phyloP scores from a whole-genome alignment of 2,797 vertebrate genomes.

The Valencia hispanica region DNA sequence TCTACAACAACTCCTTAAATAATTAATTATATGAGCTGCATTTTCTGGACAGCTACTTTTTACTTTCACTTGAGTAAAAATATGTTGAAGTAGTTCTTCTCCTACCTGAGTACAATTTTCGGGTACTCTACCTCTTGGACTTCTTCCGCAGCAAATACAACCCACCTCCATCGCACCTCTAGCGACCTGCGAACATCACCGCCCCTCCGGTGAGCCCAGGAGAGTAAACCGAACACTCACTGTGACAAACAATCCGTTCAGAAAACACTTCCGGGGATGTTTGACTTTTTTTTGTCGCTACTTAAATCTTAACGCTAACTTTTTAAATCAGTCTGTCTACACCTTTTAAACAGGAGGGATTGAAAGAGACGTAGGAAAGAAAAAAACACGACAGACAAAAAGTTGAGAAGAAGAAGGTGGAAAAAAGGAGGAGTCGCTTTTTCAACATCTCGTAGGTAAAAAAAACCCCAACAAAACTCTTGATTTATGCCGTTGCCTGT shows the following conservation, averaged over 20 bases:
- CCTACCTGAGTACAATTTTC: too few relatives aligned
- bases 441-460: neutral
- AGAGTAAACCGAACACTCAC: neutral
- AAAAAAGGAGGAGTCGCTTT: neutral
- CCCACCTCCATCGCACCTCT: neutral
- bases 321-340: neutral
- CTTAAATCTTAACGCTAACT: constrained; percentile 2
- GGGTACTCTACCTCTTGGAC: too few relatives aligned
- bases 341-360: fast-evolving
- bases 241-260: too few relatives aligned
- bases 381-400: neutral
- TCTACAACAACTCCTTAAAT: too few relatives aligned
- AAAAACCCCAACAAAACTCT: neutral
- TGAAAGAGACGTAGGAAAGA: neutral
- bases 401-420: neutral
- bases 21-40: too few relatives aligned
- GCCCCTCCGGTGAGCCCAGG: constrained; percentile 22
- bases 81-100: too few relatives aligned
- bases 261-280: constrained; percentile 55
- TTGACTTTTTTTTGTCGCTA: neutral
- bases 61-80: too few relatives aligned
- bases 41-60: too few relatives aligned
- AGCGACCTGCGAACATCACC: constrained; percentile 1
- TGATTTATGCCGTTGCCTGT: neutral
- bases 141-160: neutral